Evolutionary conservation across 2,888 invertebrate genomes (phyloP).

Genomic region (Cephus sareptanus): DNA sequence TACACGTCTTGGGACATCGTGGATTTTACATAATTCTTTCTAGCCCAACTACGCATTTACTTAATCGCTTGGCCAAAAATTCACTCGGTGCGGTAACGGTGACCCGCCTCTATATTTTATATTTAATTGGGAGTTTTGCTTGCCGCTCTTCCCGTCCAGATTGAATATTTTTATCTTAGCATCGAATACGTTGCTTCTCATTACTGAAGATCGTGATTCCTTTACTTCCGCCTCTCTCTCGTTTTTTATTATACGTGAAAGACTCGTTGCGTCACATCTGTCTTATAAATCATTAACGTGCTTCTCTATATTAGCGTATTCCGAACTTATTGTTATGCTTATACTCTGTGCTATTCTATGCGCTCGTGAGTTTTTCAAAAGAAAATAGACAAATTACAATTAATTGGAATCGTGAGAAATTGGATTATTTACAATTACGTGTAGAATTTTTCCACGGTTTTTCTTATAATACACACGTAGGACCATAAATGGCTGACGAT

Average conservation of each 20-base stretch:
- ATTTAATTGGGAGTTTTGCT: background rate
- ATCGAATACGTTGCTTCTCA: background rate
- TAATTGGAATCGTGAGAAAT: background rate
- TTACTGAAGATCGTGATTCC: background rate
- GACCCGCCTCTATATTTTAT: background rate
- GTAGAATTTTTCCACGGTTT: constrained; percentile 8
- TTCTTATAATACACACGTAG: background rate
- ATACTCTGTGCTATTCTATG: background rate
- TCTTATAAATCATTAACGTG: background rate
- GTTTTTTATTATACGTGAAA: background rate
- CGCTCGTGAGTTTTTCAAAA: background rate
- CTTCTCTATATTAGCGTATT: background rate
- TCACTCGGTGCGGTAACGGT: background rate
- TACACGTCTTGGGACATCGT: background rate
- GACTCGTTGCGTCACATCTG: background rate
- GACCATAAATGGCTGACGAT: constrained; percentile 16
- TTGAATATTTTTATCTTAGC: background rate
- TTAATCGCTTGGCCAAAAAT: background rate
- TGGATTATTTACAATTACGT: background rate
- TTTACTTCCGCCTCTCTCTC: background rate
- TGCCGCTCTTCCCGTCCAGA: background rate
- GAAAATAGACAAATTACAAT: background rate
- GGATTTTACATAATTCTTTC: background rate
- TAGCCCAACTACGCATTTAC: background rate
- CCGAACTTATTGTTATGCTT: background rate